Base-by-base conservation (phyloP, 2,888 invertebrate species). In the Quadroppia sp. region DNA sequence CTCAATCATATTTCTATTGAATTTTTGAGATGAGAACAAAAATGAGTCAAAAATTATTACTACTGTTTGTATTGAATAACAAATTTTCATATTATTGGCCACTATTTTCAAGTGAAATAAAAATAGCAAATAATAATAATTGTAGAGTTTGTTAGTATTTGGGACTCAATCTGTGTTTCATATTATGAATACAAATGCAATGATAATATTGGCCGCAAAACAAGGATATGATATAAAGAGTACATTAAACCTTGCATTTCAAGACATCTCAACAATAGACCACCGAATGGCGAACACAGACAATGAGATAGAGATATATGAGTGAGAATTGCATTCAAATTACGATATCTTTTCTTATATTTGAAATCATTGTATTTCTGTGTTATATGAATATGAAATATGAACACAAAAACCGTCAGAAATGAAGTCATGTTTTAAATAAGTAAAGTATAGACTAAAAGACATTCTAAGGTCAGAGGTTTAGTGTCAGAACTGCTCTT, bases 351-450 rank as follows among this genome's bases (percentile, higher is more conserved):
- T 53, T 25, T 53, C 20, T 53, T 53, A 4, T 20, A 50, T 50
- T 13, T 40, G n/a, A 11, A 56, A 30, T 59, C 30, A 15, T 2
- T 28, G 17, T 61, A 36, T 61, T 7, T 36, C 23, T 61, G 36
- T 61, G 36, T 61, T 61, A 28, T 61, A 61, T 61, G 30, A 61
- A 61, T 36, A 32, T 59, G 23, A 28, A 59, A 28, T 61, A 61
- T 28, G 23, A 61, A 13, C 7, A 32, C 17, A n/a, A 32, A n/a
- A 61, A 1, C 2, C 20, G 53, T 25, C 23, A 53, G 53, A 61
- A 61, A 61, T 61, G 36, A 61, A 61, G 61, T 25, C 9, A 32
- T 32, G 61, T 32, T 61, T n/a, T 28, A 61, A 61, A 61, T 61
- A 61, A 61, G 61, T 32, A 28, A 61, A 61, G 61, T 32, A 61